These are phyloP conservation scores for Macrostomum cliftonense DNA, from an alignment of 2,888 invertebrate species.

Conservation along the genomic window DNA sequence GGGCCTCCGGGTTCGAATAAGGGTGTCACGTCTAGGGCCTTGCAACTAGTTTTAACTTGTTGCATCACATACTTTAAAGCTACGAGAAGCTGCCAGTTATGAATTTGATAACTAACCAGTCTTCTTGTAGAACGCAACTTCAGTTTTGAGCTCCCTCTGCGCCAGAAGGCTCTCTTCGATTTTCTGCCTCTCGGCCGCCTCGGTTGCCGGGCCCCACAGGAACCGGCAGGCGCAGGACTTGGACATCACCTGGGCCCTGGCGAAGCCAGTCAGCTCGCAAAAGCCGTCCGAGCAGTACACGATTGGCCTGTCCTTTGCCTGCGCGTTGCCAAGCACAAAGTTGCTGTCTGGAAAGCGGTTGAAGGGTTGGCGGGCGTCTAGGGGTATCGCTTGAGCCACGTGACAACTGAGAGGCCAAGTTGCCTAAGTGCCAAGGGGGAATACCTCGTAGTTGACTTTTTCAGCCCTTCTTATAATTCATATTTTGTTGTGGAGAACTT, in stretches of 20 bases:
- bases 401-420: no score
- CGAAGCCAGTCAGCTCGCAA: conserved; percentile 79
- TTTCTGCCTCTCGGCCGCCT: conserved; percentile 64
- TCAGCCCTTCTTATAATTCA: no score
- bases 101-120: conserved; percentile 49
- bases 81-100: no score
- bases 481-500: no score
- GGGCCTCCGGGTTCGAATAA: no score
- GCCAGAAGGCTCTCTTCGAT: conserved; percentile 72
- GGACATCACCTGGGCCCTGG: conserved; percentile 85
- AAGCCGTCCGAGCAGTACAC: conserved; percentile 90
- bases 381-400: no score
- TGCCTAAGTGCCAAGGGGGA: no score
- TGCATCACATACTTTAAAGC: no score
- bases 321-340: conserved; percentile 83
- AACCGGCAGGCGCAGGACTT: conserved; percentile 86
- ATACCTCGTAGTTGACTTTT: no score
- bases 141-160: conserved; percentile 74
- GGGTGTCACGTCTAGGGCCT: no score
- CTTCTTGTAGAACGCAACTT: conserved; percentile 82
- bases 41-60: no score
- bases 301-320: conserved; percentile 68
- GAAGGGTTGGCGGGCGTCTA: no score
- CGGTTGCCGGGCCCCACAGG: conserved; percentile 72
- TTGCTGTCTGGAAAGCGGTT: conserved; percentile 84